Evolutionary conservation across 2,113 vertebrate genomes (phyloP), one percentile per base, ranked within the genome.

Genomic region (Chelonoidis abingdonii): DNA sequence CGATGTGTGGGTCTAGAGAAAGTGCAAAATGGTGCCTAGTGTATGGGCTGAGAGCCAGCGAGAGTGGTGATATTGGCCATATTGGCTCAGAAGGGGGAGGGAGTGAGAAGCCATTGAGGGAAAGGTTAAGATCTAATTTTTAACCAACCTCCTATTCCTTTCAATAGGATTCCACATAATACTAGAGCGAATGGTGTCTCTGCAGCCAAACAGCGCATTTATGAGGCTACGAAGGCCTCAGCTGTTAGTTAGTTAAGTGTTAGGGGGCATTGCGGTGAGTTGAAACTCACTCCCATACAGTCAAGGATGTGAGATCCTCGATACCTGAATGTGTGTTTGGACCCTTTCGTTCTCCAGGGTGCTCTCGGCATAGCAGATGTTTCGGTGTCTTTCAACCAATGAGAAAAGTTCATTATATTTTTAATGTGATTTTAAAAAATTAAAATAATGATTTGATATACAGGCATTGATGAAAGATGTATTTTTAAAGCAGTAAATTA

Each of bases 401-500:
- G 96, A 92, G 83, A 96, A 96, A 97, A 97, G 91, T 97, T 98
- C 96, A 95, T 98, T 98, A 94, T 97, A 94, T 97, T 98, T 98
- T 97, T 98, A 97, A 98, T 98, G 93, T 96, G 97, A 98, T 98
- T 97, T 95, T 95, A 95, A 96, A 96, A 97, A 98, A 98, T 95
- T 97, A 98, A 98, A 98, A 97, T 98, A 97, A 97, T 97, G 95
- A 98, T 98, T 98, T 98, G 96, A 98, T 97, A 98, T 96, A 98
- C 92, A 98, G 98, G 96, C 93, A 24, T 98, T 98, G 98, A 98
- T 98, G 98, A 98, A 98, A 98, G 98, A 98, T 98, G 97, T 97
- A 94, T 98, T 98, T 98, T 98, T 98, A 98, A 98, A 98, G 98
- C 97, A 98, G 97, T 98, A 98, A 98, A 98, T 98, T 98, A 98